Percentiles rank a stretch among this genome's conserved stretches.
These are phyloP conservation scores for Solea solea DNA, from an alignment of 2,113 vertebrate species.

Conservation along the genomic window DNA sequence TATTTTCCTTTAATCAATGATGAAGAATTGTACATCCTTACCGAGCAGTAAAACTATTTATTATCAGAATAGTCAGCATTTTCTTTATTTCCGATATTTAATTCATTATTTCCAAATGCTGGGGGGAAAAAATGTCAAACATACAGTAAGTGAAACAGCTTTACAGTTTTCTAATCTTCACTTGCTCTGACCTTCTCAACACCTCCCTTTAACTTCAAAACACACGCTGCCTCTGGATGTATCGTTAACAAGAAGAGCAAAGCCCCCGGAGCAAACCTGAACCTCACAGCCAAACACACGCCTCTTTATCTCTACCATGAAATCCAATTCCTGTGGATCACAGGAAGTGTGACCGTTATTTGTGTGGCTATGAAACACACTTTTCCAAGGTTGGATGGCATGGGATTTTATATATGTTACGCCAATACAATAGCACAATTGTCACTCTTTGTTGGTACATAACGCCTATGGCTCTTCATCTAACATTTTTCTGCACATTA, in stretches of 20 bases:
- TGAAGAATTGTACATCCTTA: not conserved
- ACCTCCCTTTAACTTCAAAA: slow-evolving; percentile 15
- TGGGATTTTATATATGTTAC: slow-evolving; percentile 22
- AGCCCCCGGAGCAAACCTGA: slow-evolving; percentile 41
- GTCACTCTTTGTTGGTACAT: slow-evolving; percentile 9
- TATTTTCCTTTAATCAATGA: not conserved
- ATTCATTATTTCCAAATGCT: not conserved
- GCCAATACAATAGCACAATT: slow-evolving; percentile 17
- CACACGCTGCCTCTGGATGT: slow-evolving; percentile 7
- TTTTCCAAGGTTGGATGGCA: slow-evolving; percentile 37
- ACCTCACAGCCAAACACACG: slow-evolving; percentile 45
- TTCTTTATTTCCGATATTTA: not conserved
- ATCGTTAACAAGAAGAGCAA: slow-evolving; percentile 40
- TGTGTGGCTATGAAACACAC: slow-evolving; percentile 48
- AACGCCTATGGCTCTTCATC: not conserved
- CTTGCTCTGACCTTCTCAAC: slow-evolving; percentile 38
- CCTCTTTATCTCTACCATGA: slow-evolving; percentile 57
- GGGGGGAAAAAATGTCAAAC: not conserved
- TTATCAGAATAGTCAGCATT: not conserved
- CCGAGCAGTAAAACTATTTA: not conserved
- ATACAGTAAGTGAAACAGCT: not conserved
- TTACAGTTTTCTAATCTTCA: slow-evolving; percentile 29
- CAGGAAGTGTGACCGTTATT: slow-evolving; percentile 42
- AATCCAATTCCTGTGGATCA: slow-evolving; percentile 61
- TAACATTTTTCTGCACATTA: not conserved